phyloP scores from a whole-genome alignment of 2,888 invertebrate species.

The Lamellibrachia columna region DNA sequence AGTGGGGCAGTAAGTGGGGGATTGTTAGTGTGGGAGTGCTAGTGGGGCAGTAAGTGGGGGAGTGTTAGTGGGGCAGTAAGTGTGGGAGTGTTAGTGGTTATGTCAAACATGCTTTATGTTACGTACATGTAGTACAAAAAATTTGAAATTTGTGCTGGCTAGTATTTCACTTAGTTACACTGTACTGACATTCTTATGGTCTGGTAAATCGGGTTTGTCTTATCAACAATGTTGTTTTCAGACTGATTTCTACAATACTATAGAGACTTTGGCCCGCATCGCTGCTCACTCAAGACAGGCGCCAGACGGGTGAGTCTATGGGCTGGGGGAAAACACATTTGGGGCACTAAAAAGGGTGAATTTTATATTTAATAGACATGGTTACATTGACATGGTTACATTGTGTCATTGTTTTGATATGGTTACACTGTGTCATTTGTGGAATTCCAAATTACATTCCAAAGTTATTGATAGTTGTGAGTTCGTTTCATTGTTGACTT shows the following conservation, averaged over 20 bases:
- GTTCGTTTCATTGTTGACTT: not conserved
- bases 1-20: too few relatives aligned
- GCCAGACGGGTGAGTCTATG: slow-evolving; percentile 77
- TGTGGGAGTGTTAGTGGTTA: not conserved
- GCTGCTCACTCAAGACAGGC: slow-evolving; percentile 78
- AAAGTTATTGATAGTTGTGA: not conserved
- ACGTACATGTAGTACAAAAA: not conserved
- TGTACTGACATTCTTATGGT: not conserved
- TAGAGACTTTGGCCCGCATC: slow-evolving; percentile 83
- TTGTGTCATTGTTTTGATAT: not conserved
- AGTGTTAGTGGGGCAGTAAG: too few relatives aligned
- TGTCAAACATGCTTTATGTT: not conserved
- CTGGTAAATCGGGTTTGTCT: not conserved
- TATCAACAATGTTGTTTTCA: slow-evolving; percentile 38
- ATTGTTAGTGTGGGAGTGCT: slow-evolving; percentile 1
- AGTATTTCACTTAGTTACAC: not conserved
- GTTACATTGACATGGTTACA: not conserved
- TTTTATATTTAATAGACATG: not conserved
- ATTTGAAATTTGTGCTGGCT: not conserved
- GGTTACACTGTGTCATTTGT: not conserved
- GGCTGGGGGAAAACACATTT: not conserved
- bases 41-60: too few relatives aligned
- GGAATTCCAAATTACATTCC: not conserved
- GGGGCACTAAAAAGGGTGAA: not conserved
- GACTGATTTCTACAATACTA: slow-evolving; percentile 85